Conservation (phyloP, 2,797 vertebrate species). For the Silurus aristotelis region DNA sequence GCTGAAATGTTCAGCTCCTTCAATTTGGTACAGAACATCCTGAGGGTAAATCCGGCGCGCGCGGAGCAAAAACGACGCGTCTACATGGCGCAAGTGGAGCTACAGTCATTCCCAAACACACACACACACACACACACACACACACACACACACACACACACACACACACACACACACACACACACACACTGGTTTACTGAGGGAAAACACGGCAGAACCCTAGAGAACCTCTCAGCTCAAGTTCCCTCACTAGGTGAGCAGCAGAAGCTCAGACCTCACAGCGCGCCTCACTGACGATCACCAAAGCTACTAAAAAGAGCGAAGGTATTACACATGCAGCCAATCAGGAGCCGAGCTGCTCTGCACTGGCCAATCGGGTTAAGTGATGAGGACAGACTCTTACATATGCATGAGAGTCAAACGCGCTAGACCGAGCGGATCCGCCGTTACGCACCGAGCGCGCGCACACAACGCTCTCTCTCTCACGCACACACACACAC, state of each 20-base stretch:
- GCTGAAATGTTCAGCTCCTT: slow-evolving; percentile 94
- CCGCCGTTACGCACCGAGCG: slow-evolving; percentile 5
- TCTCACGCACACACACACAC: background rate
- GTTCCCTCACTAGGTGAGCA: no score
- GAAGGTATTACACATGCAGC: slow-evolving; percentile 37
- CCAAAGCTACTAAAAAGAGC: slow-evolving; percentile 65
- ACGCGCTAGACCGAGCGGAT: background rate
- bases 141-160: slow-evolving; percentile 8
- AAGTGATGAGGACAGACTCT: slow-evolving; percentile 22
- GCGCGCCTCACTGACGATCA: slow-evolving; percentile 54
- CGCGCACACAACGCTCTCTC: background rate
- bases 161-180: slow-evolving; percentile 17
- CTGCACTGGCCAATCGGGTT: background rate
- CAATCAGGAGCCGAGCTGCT: slow-evolving; percentile 12
- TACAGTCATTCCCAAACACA: slow-evolving; percentile 56
- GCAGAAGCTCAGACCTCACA: slow-evolving; percentile 34
- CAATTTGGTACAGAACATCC: slow-evolving; percentile 96
- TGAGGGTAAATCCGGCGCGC: slow-evolving; percentile 48
- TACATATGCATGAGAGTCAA: slow-evolving; percentile 49
- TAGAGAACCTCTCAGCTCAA: no score
- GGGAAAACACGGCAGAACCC: background rate
- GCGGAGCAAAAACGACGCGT: slow-evolving; percentile 4
- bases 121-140: background rate
- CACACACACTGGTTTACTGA: background rate
- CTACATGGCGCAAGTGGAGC: slow-evolving; percentile 49